Percentiles rank a stretch among this genome's conserved stretches.
Conservation (phyloP, 2,888 invertebrate species). For the Bhutanitis thaidina region DNA sequence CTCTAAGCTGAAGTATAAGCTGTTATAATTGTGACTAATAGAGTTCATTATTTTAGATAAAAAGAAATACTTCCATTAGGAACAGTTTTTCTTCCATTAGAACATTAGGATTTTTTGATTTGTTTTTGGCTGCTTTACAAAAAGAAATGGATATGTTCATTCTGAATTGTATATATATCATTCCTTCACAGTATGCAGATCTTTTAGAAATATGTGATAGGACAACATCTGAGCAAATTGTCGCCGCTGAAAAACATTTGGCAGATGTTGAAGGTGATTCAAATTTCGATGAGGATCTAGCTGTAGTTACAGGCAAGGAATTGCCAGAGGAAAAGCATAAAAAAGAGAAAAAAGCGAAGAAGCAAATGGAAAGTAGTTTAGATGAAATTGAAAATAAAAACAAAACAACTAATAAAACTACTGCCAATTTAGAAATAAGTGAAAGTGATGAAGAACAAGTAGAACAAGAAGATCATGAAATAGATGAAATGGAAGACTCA, state of each 20-base stretch:
- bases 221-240: slow-evolving; percentile 81
- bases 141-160: no score
- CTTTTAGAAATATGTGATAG: slow-evolving; percentile 87
- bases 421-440: slow-evolving; percentile 21
- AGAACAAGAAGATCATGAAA: slow-evolving; percentile 23
- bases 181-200: slow-evolving; percentile 57
- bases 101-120: no score
- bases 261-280: slow-evolving; percentile 77
- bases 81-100: no score
- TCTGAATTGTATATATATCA: no score
- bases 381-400: slow-evolving; percentile 1
- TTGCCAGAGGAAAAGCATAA: slow-evolving; percentile 35
- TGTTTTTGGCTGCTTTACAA: no score
- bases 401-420: slow-evolving; percentile 5
- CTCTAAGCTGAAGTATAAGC: no score
- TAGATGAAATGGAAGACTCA: slow-evolving; percentile 22
- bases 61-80: no score
- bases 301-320: slow-evolving; percentile 74
- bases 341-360: slow-evolving; percentile 25
- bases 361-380: slow-evolving; percentile 16
- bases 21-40: no score
- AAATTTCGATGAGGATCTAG: slow-evolving; percentile 83
- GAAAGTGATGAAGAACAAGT: slow-evolving; percentile 20
- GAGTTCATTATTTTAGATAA: no score
- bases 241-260: slow-evolving; percentile 81